phyloP scores from a whole-genome alignment of 2,113 vertebrate genomes.

The Serinus canaria region DNA sequence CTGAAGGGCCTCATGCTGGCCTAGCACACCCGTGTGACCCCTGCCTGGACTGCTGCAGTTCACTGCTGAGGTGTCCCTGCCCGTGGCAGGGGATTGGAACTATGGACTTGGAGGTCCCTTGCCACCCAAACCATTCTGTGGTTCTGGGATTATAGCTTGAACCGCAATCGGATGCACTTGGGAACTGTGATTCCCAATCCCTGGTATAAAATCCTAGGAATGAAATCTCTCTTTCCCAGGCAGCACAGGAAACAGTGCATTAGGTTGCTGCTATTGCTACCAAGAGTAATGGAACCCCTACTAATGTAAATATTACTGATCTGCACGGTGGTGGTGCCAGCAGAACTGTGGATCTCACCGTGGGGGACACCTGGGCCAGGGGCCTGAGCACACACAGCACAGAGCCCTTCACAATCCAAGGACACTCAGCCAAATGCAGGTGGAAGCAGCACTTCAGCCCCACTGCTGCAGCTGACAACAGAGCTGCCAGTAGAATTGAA shows the following conservation, averaged over 20 bases:
- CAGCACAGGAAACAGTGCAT: not conserved
- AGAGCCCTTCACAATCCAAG: not conserved
- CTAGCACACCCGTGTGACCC: too few species aligned
- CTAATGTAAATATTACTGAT: not conserved
- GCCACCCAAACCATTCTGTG: not conserved
- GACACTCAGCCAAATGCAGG: not conserved
- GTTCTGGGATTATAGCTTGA: not conserved
- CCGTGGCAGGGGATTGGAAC: not conserved
- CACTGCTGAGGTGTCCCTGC: not conserved
- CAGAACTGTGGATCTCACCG: not conserved
- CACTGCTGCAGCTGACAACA: not conserved
- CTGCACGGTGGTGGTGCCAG: fast-evolving
- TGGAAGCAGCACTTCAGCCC: not conserved
- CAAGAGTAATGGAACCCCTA: not conserved
- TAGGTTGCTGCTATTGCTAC: not conserved
- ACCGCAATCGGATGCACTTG: fast-evolving
- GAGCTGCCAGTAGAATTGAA: not conserved
- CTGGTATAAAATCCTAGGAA: not conserved
- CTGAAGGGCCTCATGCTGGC: fast-evolving
- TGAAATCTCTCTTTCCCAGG: not conserved
- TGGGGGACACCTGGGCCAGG: not conserved
- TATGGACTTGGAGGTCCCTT: not conserved
- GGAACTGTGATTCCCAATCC: not conserved
- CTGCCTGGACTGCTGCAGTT: not conserved
- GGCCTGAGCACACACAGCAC: not conserved